Evolutionary conservation across 2,113 vertebrate species (phyloP).

Genomic region (Poicephalus gulielmi): DNA sequence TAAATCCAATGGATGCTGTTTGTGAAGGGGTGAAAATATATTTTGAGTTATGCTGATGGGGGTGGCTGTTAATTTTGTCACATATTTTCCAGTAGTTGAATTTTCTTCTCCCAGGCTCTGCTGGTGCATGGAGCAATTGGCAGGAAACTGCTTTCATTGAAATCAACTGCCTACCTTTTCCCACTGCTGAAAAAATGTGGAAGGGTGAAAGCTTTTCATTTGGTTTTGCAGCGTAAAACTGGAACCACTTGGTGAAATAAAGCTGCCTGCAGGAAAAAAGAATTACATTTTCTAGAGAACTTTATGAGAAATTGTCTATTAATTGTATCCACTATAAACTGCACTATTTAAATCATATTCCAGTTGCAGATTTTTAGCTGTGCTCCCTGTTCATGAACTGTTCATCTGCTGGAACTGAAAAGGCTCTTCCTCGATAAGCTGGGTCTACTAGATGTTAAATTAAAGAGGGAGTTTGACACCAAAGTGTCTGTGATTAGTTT

Average conservation of each 20-base stretch:
- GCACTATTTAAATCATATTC: not conserved
- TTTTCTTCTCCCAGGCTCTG: not conserved
- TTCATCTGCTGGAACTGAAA: not conserved
- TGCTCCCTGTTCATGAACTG: not conserved
- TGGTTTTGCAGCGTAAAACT: not conserved
- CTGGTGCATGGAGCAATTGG: not conserved
- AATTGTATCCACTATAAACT: not conserved
- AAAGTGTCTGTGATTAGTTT: not conserved
- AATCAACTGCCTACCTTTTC: not conserved
- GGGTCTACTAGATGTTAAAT: not conserved
- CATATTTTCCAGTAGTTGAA: not conserved
- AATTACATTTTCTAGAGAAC: not conserved
- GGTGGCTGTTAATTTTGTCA: not conserved
- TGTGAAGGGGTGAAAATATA: accelerated
- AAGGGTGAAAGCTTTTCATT: not conserved
- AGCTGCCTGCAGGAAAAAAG: not conserved
- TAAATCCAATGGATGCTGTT: accelerated
- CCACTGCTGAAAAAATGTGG: not conserved
- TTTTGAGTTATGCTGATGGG: not conserved
- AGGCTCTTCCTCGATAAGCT: not conserved
- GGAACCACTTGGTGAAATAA: not conserved
- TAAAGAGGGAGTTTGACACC: not conserved
- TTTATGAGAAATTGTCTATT: not conserved
- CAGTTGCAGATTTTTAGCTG: not conserved
- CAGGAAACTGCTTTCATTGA: not conserved